These are phyloP conservation scores for Microctenopoma lineatum DNA, from an alignment of 2,797 vertebrate genomes.

Conservation along the genomic window DNA sequence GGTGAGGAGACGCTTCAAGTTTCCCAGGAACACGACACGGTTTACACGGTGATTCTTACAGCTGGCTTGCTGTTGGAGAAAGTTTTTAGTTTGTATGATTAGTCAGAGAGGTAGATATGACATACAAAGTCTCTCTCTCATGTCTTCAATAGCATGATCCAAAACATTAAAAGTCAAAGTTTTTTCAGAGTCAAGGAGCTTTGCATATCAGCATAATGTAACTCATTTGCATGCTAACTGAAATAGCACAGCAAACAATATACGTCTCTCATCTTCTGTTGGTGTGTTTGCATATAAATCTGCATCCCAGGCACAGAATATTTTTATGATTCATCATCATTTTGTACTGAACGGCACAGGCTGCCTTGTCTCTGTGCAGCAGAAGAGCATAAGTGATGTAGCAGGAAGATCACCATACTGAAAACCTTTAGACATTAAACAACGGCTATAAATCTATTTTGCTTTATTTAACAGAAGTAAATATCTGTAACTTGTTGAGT, in stretches of 20 bases:
- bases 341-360: neutral
- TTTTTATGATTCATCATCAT: constrained; percentile 2
- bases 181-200: neutral
- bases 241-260: neutral
- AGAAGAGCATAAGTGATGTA: constrained; percentile 1
- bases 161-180: neutral
- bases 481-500: neutral
- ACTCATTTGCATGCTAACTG: neutral
- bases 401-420: too few relatives aligned
- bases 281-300: neutral
- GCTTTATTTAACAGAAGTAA: neutral
- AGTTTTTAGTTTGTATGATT: neutral
- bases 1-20: constrained; percentile 93
- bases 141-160: neutral
- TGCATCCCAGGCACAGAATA: constrained; percentile 10
- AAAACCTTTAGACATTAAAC: neutral
- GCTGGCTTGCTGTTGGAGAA: constrained; percentile 87
- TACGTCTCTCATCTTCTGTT: neutral
- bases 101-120: neutral
- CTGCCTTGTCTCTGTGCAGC: constrained; percentile 6
- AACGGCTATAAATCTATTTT: neutral
- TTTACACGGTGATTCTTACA: constrained; percentile 98
- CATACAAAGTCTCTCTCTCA: too few relatives aligned
- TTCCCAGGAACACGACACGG: constrained; percentile 95
- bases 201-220: neutral